Base-by-base conservation (phyloP, 2,888 invertebrate species). In the Thysanoteuthis rhombus region DNA sequence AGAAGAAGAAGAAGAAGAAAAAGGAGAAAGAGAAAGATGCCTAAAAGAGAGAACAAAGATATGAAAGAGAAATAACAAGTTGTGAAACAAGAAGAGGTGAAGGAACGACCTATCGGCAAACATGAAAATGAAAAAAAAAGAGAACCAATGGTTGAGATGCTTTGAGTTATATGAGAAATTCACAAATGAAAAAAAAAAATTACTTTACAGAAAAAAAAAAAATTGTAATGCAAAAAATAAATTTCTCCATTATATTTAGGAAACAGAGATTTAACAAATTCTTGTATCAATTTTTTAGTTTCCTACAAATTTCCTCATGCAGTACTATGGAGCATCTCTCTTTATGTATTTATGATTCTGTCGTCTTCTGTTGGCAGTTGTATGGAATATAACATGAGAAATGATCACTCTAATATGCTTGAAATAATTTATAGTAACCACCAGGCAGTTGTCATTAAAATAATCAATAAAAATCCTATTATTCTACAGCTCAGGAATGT, bases 391-490 rank as follows among this genome's bases (percentile, higher is more conserved):
- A 75, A 75, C 75, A 75, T 36, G 75, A 75, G n/a, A 75, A 75
- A 75, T 75, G n/a, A 75, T 75, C 75, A n/a, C 16, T 75, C 75
- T 75, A 75, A 75, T 75, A 75, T n/a, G 75, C n/a, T 36, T 75
- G 75, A n/a, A 75, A 75, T 75, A n/a, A 75, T 75, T 75, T 75
- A 75, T 75, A 75, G 75, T 75, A 75, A 75, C 75, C 75, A n/a
- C 75, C n/a, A 75, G 19, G 75, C 75, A 12, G 75, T 36, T 75
- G 75, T n/a, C 75, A 75, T 75, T 75, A 75, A 75, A 75, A 75
- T 75, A 75, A 75, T 75, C 75, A 36, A 75, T 75, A 75, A 75
- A 75, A 75, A 75, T 75, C 75, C 75, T 75, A 75, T 75, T 75
- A 75, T 75, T 75, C 75, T 75, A 36, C n/a, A 75, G n/a, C 75